Percentiles rank a stretch among this genome's conserved stretches.
Evolutionary conservation across 2,888 invertebrate species (phyloP).

Genomic region (Andrena flavipes): DNA sequence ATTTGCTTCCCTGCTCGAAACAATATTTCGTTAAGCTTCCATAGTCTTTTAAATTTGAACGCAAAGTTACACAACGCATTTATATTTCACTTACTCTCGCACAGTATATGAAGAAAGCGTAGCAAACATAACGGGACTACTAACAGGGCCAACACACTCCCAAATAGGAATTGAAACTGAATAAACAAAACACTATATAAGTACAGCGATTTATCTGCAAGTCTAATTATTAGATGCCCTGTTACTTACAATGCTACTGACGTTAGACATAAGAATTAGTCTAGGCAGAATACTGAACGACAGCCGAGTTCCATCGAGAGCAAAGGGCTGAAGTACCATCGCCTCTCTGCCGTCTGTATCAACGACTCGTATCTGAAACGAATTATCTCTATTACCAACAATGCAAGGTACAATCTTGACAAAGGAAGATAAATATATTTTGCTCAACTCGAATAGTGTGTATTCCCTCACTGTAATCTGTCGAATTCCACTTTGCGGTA

Average conservation of each 20-base stretch:
- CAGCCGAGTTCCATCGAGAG: slow-evolving; percentile 90
- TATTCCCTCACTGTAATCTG: slow-evolving; percentile 88
- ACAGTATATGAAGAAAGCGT: slow-evolving; percentile 87
- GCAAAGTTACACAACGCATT: slow-evolving; percentile 58
- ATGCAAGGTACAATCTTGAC: not conserved
- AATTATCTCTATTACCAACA: slow-evolving; percentile 5
- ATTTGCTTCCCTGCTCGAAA: slow-evolving; percentile 82
- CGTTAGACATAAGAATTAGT: slow-evolving; percentile 91
- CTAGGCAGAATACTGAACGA: slow-evolving; percentile 89
- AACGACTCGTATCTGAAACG: slow-evolving; percentile 86
- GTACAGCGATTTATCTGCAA: not conserved
- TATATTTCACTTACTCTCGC: slow-evolving; percentile 84
- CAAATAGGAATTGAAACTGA: slow-evolving; percentile 91
- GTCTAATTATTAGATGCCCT: not conserved
- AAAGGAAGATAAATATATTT: slow-evolving; percentile 26
- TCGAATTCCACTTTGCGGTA: slow-evolving; percentile 90
- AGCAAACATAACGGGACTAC: slow-evolving; percentile 89
- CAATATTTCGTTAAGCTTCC: not conserved
- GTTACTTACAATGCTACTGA: slow-evolving; percentile 89
- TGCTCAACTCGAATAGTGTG: slow-evolving; percentile 88
- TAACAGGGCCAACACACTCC: slow-evolving; percentile 87
- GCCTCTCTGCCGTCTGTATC: slow-evolving; percentile 87
- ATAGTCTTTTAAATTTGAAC: not conserved
- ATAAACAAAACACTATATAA: slow-evolving; percentile 1
- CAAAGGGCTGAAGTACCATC: slow-evolving; percentile 89